Evolutionary conservation across 2,797 vertebrate genomes (phyloP).

Genomic region (Varecia variegata): DNA sequence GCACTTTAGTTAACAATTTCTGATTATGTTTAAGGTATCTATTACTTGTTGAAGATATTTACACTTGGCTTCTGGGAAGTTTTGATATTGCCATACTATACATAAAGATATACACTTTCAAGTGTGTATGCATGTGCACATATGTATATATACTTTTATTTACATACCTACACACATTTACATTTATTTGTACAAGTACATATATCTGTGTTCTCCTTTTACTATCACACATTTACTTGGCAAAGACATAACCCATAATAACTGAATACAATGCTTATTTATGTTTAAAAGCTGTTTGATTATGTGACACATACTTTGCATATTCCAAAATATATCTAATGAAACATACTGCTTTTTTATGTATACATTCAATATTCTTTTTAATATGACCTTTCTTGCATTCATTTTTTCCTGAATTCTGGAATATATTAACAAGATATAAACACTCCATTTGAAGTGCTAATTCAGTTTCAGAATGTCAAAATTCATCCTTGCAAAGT

Average conservation of each 20-base stretch:
- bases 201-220: not conserved
- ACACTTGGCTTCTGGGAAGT: not conserved
- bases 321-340: not conserved
- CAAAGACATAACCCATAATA: not conserved
- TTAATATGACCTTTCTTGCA: not conserved
- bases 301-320: not conserved
- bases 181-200: not conserved
- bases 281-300: not conserved
- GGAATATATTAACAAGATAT: not conserved
- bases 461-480: not conserved
- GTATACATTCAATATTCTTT: not conserved
- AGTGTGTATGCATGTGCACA: not conserved
- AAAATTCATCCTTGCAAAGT: accelerated
- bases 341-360: not conserved
- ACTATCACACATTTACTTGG: not conserved
- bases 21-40: not conserved
- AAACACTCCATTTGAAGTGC: not conserved
- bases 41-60: not conserved
- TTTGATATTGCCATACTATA: not conserved
- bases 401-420: not conserved
- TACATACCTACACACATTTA: not conserved
- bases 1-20: not conserved
- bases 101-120: accelerated
- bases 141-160: not conserved
- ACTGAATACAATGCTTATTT: not conserved